Evolutionary conservation across 2,113 vertebrate genomes (phyloP), one percentile per base, ranked within the genome.

Genomic region (Myrmophylax atrothorax): DNA sequence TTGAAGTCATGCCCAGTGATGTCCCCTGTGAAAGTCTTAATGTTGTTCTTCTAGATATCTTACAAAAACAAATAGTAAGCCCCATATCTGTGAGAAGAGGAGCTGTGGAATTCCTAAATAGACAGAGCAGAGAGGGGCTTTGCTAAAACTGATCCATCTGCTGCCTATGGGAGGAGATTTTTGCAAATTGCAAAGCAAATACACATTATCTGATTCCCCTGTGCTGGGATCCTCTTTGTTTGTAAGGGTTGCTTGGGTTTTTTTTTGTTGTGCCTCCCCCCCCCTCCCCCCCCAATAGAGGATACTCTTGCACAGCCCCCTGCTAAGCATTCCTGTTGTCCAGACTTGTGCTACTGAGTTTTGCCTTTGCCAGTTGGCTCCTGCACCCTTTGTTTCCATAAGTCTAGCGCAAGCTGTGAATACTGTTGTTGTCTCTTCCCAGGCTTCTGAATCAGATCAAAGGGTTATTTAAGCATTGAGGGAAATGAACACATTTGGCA

Each of bases 131-230:
- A 63, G 38, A 31, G 19, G 11, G 12, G 4, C 18, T 85, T 18
- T 3, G 2, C 56, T 72, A 40, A 64, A 90, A 33, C 29, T 31
- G 42, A 12, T 46, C 42, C 44, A 2, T 0, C 18, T 70, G 19
- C 42, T 84, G n/a, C 53, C 5, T 2, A 3, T 53, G 42, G 40
- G 35, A 84, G 40, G 35, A 84, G n/a, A 35, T 19, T 76, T 40
- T 25, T 81, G 31, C 38, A 87, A 59, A 72, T 63, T 58, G 44
- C 29, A 81, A 70, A 67, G 28, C 7, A 67, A 88, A 59, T 10
- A 10, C 1, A 0, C 3, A 19, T 11, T 0, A 1, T 49, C 29
- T 18, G 12, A 44, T 68, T 88, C 14, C 20, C 26, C 42, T 72
- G 15, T 66, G 18, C 55, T 70, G 59, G 19, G 37, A 74, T 38